Evolutionary conservation across 1,140 invertebrate species (phyloP).

Genomic region (Apolygus lucorum): DNA sequence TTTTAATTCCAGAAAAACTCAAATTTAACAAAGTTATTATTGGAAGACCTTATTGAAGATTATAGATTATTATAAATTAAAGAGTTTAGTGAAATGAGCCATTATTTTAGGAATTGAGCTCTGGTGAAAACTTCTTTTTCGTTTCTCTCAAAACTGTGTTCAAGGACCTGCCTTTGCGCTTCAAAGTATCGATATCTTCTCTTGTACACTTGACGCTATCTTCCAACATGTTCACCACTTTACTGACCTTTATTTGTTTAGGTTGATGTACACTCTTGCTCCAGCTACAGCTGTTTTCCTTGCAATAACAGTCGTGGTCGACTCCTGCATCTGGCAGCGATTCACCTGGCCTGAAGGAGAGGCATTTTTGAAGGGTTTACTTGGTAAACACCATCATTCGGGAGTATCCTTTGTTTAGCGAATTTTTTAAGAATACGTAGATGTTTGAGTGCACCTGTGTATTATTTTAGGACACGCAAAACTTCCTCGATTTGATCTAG

Average conservation of each 20-base stretch:
- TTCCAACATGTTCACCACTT: not conserved
- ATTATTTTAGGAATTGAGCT: not conserved
- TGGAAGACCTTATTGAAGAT: too few species aligned
- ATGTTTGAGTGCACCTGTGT: too few species aligned
- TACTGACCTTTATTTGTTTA: constrained; percentile 38
- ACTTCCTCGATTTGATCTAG: not conserved
- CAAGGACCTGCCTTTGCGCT: too few species aligned
- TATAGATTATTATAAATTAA: too few species aligned
- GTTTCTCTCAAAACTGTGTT: too few species aligned
- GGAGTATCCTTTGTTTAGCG: constrained; percentile 78
- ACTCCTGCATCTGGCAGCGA: constrained; percentile 89
- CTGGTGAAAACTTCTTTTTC: not conserved
- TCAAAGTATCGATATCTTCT: too few species aligned
- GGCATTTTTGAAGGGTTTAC: constrained; percentile 93
- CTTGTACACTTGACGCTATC: too few species aligned
- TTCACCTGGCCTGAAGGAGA: constrained; percentile 94
- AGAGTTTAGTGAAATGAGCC: too few species aligned
- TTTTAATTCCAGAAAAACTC: too few species aligned
- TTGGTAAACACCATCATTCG: constrained; percentile 86
- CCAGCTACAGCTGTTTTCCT: constrained; percentile 62
- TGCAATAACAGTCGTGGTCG: constrained; percentile 65
- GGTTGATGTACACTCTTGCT: constrained; percentile 59
- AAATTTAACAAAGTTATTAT: too few species aligned
- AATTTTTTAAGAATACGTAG: too few species aligned
- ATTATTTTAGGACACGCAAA: too few species aligned